phyloP scores from a whole-genome alignment of 1,140 invertebrate species.

The Globodera rostochiensis region DNA sequence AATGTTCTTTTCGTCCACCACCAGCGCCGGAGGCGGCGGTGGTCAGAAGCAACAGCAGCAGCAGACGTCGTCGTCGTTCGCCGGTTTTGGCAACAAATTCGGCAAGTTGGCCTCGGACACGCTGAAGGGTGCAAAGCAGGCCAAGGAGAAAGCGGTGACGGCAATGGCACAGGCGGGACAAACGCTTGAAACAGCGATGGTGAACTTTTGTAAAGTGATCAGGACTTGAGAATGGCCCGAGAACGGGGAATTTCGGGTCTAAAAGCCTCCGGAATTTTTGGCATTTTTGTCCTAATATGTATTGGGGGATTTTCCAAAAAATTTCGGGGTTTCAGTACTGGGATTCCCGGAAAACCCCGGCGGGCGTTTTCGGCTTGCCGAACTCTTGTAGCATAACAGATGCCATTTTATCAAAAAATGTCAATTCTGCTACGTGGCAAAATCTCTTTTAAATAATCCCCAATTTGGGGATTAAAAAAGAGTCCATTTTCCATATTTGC shows the following conservation, averaged over 20 bases:
- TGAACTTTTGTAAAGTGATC: conserved; percentile 14
- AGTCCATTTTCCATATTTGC: not conserved
- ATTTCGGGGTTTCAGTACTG: no score
- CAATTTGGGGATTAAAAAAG: no score
- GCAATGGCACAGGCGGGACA: conserved; percentile 47
- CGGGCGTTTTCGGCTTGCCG: no score
- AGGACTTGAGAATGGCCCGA: not conserved
- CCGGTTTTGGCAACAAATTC: conserved; percentile 46
- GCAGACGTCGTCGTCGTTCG: conserved; percentile 11
- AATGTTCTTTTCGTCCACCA: conserved; percentile 10
- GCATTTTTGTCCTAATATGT: no score
- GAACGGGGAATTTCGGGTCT: not conserved
- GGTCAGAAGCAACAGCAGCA: conserved; percentile 6
- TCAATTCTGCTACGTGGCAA: no score
- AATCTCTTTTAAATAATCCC: no score
- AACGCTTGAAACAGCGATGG: conserved; percentile 18
- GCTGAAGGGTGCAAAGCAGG: conserved; percentile 47
- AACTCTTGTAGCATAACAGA: no score
- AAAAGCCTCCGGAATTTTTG: not conserved
- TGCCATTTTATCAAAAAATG: no score
- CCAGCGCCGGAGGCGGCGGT: not conserved
- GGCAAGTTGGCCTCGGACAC: conserved; percentile 51
- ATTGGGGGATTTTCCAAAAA: no score
- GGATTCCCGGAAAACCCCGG: no score
- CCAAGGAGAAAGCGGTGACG: conserved; percentile 46